A percentile compares a stretch with the other conserved stretches of the same genome.
phyloP scores from a whole-genome alignment of 2,113 vertebrate genomes.

The Menura novaehollandiae region DNA sequence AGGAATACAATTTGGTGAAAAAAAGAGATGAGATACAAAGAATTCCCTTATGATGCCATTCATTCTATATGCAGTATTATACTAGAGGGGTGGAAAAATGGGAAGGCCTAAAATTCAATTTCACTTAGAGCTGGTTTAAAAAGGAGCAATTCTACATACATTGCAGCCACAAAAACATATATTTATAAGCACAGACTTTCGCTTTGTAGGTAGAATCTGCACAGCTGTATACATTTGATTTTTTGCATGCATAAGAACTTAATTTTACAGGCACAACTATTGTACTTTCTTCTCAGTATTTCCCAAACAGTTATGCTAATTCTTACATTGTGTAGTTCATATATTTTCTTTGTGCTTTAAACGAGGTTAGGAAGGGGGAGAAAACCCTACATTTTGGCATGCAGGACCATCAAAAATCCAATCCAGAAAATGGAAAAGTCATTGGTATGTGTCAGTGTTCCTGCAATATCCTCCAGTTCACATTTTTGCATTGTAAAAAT shows the following conservation, averaged over 20 bases:
- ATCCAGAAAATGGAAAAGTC: background rate
- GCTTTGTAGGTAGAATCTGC: background rate
- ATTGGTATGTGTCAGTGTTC: background rate
- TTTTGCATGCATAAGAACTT: background rate
- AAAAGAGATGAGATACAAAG: slow-evolving; percentile 31
- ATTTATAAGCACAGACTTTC: slow-evolving; percentile 1
- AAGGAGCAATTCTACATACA: slow-evolving; percentile 13
- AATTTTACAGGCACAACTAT: background rate
- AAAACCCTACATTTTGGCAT: background rate
- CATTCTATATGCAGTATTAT: slow-evolving; percentile 13
- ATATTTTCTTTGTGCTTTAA: background rate
- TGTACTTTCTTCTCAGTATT: background rate
- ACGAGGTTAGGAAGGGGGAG: background rate
- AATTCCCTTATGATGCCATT: slow-evolving; percentile 36
- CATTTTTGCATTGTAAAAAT: slow-evolving; percentile 10
- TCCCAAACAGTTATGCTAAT: background rate
- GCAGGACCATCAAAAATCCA: background rate
- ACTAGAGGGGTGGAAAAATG: background rate
- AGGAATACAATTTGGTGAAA: slow-evolving; percentile 21
- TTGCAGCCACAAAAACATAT: background rate
- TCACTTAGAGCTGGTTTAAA: background rate
- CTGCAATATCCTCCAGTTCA: background rate
- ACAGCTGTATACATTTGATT: background rate
- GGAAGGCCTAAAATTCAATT: slow-evolving; percentile 31
- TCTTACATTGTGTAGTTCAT: background rate